These are phyloP conservation scores for Oppia nitens DNA, from an alignment of 1,140 invertebrate species.

Conservation along the genomic window DNA sequence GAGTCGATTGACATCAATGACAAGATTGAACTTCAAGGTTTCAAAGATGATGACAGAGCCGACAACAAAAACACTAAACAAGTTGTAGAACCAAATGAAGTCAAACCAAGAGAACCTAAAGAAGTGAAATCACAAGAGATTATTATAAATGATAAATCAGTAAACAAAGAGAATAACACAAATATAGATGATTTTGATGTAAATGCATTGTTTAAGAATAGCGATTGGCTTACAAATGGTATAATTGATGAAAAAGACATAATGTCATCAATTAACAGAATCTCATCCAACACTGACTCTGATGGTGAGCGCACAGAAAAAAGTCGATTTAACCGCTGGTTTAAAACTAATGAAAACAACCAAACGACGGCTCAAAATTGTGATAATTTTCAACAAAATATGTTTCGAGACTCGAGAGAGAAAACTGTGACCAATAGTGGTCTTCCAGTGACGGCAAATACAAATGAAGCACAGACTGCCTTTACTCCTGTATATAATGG, in stretches of 20 bases:
- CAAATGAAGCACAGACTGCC: too few species aligned
- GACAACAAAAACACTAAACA: neutral
- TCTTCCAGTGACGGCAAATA: too few species aligned
- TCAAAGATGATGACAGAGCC: slow-evolving; percentile 39
- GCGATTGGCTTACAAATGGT: neutral
- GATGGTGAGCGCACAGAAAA: neutral
- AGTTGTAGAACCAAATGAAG: neutral
- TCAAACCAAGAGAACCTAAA: neutral
- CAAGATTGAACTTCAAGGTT: slow-evolving; percentile 75
- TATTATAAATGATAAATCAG: neutral
- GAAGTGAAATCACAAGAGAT: neutral
- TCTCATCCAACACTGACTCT: neutral
- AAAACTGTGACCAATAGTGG: too few species aligned
- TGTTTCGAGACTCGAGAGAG: too few species aligned
- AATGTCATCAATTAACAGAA: neutral
- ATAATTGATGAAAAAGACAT: neutral
- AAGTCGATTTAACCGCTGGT: neutral
- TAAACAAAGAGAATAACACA: neutral
- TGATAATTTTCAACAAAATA: neutral
- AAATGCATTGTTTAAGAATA: neutral
- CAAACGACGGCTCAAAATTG: neutral
- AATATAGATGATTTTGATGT: neutral
- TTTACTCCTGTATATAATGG: too few species aligned
- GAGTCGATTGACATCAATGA: slow-evolving; percentile 75
- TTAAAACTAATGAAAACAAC: neutral